These are phyloP conservation scores for Athene cunicularia DNA, from an alignment of 2,113 vertebrate genomes.

Conservation along the genomic window DNA sequence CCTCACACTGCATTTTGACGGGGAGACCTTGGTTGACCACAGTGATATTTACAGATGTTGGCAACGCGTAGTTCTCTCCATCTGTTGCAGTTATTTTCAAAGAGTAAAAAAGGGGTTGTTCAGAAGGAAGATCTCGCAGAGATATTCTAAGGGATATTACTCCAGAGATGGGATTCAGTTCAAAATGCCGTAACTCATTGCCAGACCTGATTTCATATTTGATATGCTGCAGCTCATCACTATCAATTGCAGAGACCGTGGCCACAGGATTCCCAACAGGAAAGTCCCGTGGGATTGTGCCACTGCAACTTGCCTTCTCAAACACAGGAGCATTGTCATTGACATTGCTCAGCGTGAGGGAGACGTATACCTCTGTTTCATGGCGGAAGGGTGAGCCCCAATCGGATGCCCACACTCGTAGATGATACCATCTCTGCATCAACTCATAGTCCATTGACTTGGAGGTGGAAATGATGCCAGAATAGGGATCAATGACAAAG, in stretches of 20 bases:
- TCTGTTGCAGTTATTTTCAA: conserved; percentile 89
- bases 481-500: conserved; percentile 88
- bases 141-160: conserved; percentile 81
- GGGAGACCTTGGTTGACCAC: conserved; percentile 77
- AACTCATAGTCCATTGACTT: conserved; percentile 92
- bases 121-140: conserved; percentile 61
- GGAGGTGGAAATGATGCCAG: conserved; percentile 86
- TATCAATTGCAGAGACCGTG: conserved; percentile 88
- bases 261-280: conserved; percentile 77
- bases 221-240: conserved; percentile 91
- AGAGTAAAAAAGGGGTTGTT: conserved; percentile 69
- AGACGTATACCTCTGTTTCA: conserved; percentile 86
- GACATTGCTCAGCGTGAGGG: conserved; percentile 88
- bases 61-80: conserved; percentile 83
- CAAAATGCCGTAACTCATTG: conserved; percentile 86
- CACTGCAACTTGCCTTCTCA: conserved; percentile 90
- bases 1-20: conserved; percentile 80
- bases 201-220: conserved; percentile 87
- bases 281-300: conserved; percentile 81
- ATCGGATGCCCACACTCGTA: conserved; percentile 92
- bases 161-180: conserved; percentile 84
- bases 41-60: conserved; percentile 84
- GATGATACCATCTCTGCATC: conserved; percentile 88
- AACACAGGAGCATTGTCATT: conserved; percentile 94
- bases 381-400: conserved; percentile 90